Base-by-base conservation (phyloP, 1,140 invertebrate genomes). In the Pollicipes pollicipes region DNA sequence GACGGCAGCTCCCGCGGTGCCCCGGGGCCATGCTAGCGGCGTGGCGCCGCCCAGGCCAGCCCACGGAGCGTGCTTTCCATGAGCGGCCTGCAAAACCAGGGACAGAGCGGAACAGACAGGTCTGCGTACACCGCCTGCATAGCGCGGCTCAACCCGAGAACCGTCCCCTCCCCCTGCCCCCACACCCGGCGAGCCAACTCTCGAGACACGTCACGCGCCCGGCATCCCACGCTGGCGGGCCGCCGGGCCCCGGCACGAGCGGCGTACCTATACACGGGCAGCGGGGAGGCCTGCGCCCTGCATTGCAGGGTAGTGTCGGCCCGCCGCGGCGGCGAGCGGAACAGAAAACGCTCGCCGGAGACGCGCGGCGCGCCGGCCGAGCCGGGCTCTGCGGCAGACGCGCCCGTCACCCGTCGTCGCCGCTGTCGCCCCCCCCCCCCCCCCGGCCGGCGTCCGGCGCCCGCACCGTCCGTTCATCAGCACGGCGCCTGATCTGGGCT, bases 351-450 rank as follows among this genome's bases (percentile, higher is more conserved):
- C 63, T 64, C 63, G 27, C 63, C 63, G 24, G 24, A 21, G 63
- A 64, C 63, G 24, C 63, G 63, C 21, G 63, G 63, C 21, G 63
- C 63, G 6, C 6, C 6, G 63, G 63, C 6, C 27, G 63, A 10
- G 21, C 6, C 26, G 24, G 63, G 63, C 26, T 64, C 63, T 64
- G 63, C 63, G 24, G 27, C 10, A n/a, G 6, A 27, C 21, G 63
- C 27, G 24, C 10, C 21, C 4, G 27, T 27, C 24, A 64, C 63
- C 6, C 35, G 35, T 6, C 6, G n/a, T 28, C 37, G 30, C 69
- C 70, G 67, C 64, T 63, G 37, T n/a, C n/a, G n/a, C n/a, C n/a
- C 67, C 30, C 69, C 37, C 21, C 58, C n/a, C 67, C 68, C 71
- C 63, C 30, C 35, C 28, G 64, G 27, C 35, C 30, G 13, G 2